Evolutionary conservation across 2,888 invertebrate species (phyloP), one percentile per base, ranked within the genome.

Genomic region (Tachina grossa): DNA sequence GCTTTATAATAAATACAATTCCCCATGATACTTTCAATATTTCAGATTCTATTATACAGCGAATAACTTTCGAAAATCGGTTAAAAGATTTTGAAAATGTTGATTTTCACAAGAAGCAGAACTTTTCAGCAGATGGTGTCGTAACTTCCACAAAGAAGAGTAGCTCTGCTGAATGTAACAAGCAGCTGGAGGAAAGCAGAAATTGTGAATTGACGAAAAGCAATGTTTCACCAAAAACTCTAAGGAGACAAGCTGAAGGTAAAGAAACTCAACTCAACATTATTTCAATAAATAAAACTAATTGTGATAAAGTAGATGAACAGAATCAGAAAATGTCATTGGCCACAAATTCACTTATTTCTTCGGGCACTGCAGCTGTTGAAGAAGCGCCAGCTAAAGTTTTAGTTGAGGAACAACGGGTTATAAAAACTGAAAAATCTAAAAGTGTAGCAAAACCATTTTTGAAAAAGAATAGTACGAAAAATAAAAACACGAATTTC

Each of bases 31-130:
- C 49, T 39, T 31, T 49, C 19, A 16, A 9, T 11, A 41, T 82
- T 82, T 76, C 63, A 82, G 82, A 82, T 47, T 61, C 63, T 19
- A 1, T 47, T 16, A 39, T 63, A 16, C 55, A 53, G 9, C 19
- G n/a, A 22, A 61, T 47, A 69, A n/a, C 22, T 45, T 13, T n/a
- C 11, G 39, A 47, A 57, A 74, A 1, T 22, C 19, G 31, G 11
- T 41, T 19, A 2, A 16, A 39, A 22, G 41, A 65, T 14, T 6
- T 0, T 16, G 22, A 14, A 57, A 66, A 49, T 0, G 16, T 55
- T 41, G 55, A 63, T 31, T 63, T 14, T 1, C 9, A 41, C 13
- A 59, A 47, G 9, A 69, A 57, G 11, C 47, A 75, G 49, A 11
- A 71, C 19, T 45, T 22, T 22, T 66, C 51, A 10, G 39, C 19